Evolutionary conservation across 2,888 invertebrate species (phyloP).

Genomic region (Lobophora halterata): DNA sequence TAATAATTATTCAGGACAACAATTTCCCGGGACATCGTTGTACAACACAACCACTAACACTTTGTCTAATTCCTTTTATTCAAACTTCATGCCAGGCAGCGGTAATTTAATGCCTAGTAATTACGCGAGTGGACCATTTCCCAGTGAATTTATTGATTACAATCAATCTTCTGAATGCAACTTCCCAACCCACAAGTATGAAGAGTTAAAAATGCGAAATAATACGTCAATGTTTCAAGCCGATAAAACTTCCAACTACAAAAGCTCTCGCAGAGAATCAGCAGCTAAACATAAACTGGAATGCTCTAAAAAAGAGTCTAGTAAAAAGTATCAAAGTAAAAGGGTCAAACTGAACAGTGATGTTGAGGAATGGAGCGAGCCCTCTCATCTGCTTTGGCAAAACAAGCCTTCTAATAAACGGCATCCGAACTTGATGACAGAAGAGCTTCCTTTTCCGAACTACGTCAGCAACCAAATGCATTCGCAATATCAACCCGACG

Average conservation of each 20-base stretch:
- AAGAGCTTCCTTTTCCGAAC: conserved; percentile 66
- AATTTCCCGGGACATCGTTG: conserved; percentile 67
- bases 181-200: conserved; percentile 68
- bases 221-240: conserved; percentile 55
- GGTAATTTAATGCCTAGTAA: conserved; percentile 67
- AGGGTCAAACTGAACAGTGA: conserved; percentile 60
- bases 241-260: conserved; percentile 62
- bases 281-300: conserved; percentile 72
- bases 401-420: conserved; percentile 60
- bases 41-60: conserved; percentile 72
- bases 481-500: conserved; percentile 67
- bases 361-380: conserved; percentile 67
- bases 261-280: conserved; percentile 62
- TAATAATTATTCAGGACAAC: conserved; percentile 64
- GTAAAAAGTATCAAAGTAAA: conserved; percentile 70
- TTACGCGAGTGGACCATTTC: conserved; percentile 62
- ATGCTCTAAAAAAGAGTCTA: conserved; percentile 71
- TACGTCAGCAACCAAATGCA: conserved; percentile 69
- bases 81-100: conserved; percentile 69
- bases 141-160: conserved; percentile 70
- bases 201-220: conserved; percentile 68
- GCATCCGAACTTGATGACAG: conserved; percentile 60
- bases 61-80: conserved; percentile 72
- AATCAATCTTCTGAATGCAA: conserved; percentile 69
- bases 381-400: conserved; percentile 64